A percentile compares a stretch with the other conserved stretches of the same genome.
Conservation (phyloP, 2,113 vertebrate species). For the Corythoichthys intestinalis region DNA sequence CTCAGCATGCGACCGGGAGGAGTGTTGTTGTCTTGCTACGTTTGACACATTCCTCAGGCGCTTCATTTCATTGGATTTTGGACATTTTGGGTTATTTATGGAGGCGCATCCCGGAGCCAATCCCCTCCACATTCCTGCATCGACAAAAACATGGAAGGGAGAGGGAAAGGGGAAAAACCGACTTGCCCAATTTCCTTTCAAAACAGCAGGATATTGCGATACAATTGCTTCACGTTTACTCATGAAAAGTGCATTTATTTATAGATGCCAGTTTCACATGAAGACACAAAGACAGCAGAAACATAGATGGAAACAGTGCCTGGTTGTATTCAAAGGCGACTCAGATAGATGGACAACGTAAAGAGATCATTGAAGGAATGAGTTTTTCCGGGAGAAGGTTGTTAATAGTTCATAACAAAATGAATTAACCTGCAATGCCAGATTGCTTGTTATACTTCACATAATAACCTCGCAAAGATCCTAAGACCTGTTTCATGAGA, state of each 20-base stretch:
- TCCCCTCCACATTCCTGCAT: neutral
- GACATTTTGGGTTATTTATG: neutral
- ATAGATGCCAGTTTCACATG: neutral
- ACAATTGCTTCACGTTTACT: neutral
- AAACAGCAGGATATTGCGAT: neutral
- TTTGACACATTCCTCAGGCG: slow-evolving; percentile 21
- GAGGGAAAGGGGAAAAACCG: neutral
- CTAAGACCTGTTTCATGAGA: too few relatives aligned
- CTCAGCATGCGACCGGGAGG: slow-evolving; percentile 13
- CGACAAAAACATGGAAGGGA: neutral
- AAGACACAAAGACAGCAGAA: neutral
- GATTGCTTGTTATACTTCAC: too few relatives aligned
- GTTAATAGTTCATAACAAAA: too few relatives aligned
- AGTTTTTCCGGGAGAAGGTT: neutral
- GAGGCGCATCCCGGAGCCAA: neutral
- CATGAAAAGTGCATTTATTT: neutral
- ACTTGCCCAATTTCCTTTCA: slow-evolving; percentile 3
- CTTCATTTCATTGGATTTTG: neutral
- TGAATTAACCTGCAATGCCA: too few relatives aligned
- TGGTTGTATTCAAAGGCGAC: too few relatives aligned
- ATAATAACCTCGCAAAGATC: too few relatives aligned
- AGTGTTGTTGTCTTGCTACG: slow-evolving; percentile 11
- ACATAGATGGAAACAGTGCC: neutral
- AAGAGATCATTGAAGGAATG: neutral
- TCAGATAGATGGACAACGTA: too few relatives aligned